Base-by-base conservation (phyloP, 2,113 vertebrate species). In the Alouatta palliata region DNA sequence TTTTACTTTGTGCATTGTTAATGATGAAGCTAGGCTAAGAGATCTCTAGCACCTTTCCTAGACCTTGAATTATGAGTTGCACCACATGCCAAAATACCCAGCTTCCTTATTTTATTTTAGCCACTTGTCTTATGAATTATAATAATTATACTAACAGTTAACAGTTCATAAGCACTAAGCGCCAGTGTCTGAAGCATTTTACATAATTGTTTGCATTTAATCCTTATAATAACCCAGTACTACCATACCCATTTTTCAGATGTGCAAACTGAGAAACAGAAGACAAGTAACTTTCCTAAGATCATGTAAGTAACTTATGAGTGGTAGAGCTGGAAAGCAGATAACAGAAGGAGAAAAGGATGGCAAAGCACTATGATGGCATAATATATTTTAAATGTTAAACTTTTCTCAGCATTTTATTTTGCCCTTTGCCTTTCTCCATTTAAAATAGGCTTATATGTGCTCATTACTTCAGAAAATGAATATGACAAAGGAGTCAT, bases 121-220 rank as follows among this genome's bases (percentile, higher is more conserved):
- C 83, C 64, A 77, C n/a, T 88, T 88, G 23, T 89, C 84, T 90
- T 76, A 68, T 96, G 54, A 92, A 95, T 92, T 30, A 47, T 83
- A 27, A 45, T 88, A 96, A 91, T 88, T 93, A 90, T 37, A 66
- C 35, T 80, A 49, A 95, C 58, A 75, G 27, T 40, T 97, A 95
- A 73, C 9, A 91, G 68, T 82, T 84, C 83, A 71, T 81, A 64
- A 90, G 25, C 70, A 54, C 64, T 77, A 91, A 82, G 6, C 54
- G 37, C 27, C 81, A 96, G 25, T 61, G 30, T 94, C 81, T 56
- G 66, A 85, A 71, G 43, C n/a, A 85, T 88, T 68, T 61, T 64
- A 71, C 25, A 35, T 80, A 70, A 70, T 81, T 84, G 86, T 82
- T 56, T 86, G 49, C 37, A 68, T 25, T 79, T 79, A 90, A 79